phyloP scores from a whole-genome alignment of 2,113 vertebrate species.

The Myrmecobius fasciatus region DNA sequence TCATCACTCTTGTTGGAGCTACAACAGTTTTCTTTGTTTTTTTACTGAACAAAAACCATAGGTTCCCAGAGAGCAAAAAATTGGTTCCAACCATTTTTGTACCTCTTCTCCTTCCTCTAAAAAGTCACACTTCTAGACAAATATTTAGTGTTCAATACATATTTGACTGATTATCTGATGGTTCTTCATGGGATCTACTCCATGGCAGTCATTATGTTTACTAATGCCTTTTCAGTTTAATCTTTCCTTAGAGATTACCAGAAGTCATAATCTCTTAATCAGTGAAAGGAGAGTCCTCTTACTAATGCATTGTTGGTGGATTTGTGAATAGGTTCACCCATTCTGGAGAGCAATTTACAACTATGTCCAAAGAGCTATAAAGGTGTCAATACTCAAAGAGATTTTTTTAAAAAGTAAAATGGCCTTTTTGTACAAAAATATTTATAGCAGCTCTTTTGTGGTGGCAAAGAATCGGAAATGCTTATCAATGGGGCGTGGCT shows the following conservation, averaged over 20 bases:
- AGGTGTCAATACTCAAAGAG: not conserved
- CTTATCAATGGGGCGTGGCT: not conserved
- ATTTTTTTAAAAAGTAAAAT: not conserved
- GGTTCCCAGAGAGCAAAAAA: not conserved
- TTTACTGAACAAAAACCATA: not conserved
- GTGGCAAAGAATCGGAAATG: not conserved
- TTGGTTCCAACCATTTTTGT: not conserved
- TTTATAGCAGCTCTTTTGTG: not conserved
- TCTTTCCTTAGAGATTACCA: not conserved
- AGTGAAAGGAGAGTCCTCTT: not conserved
- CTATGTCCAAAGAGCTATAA: not conserved
- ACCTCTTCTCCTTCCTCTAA: slow-evolving; percentile 29
- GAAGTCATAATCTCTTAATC: slow-evolving; percentile 23
- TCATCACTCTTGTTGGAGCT: not conserved
- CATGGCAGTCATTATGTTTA: not conserved
- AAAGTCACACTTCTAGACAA: not conserved
- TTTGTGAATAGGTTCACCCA: not conserved
- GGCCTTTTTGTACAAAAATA: not conserved
- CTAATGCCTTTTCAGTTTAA: not conserved
- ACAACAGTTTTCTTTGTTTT: not conserved
- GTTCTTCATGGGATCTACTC: not conserved
- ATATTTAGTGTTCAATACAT: not conserved
- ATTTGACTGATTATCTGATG: not conserved
- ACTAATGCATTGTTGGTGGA: not conserved
- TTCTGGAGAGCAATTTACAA: not conserved